Base-by-base conservation (phyloP, 2,797 vertebrate species). In the Poecilia picta region DNA sequence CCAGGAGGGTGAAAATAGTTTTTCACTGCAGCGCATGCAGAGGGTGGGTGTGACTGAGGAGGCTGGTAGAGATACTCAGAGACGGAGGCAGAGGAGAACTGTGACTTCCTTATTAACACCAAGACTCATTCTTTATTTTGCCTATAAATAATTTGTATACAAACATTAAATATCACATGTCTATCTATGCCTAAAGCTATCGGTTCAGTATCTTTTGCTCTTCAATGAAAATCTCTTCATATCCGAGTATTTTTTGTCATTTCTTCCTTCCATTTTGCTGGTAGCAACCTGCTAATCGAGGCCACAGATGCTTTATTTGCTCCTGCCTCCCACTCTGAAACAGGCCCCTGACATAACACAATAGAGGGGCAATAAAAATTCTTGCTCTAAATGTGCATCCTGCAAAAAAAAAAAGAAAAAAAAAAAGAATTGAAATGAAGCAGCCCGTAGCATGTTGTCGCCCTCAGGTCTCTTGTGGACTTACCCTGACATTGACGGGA, bases 331-430 rank as follows among this genome's bases (percentile, higher is more conserved):
- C 72, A 39, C 8, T 55, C 83, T 74, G 49, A 53, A 51, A 53
- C 33, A 79, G 18, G 70, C 79, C 55, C 11, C 72, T 75, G 73
- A 76, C 76, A 81, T 84, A 83, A 47, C 77, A 73, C n/a, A 77
- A 1, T 3, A 57, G 75, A 59, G 4, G 15, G 45, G 49, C 11
- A 80, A 75, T 20, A 78, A 77, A 51, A 78, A 41, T 8, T 74
- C 33, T 47, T 18, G 41, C 46, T 28, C 31, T 46, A 47, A 47
- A 73, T 76, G 33, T 62, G 71, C 8, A 25, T 55, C 75, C 11
- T 39, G 5, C 71, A 73, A 36, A 3, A 64, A 16, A 25, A 0
- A 2, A 33, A 47, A 2, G 59, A 8, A 53, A 10, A 55, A 8
- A 2, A 36, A 51, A 47, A 47, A 28, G 57, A 31, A 28, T 62